A percentile compares a stretch with the other conserved stretches of the same genome.
phyloP scores from a whole-genome alignment of 2,797 vertebrate species.

The Scomberomorus guttatus region DNA sequence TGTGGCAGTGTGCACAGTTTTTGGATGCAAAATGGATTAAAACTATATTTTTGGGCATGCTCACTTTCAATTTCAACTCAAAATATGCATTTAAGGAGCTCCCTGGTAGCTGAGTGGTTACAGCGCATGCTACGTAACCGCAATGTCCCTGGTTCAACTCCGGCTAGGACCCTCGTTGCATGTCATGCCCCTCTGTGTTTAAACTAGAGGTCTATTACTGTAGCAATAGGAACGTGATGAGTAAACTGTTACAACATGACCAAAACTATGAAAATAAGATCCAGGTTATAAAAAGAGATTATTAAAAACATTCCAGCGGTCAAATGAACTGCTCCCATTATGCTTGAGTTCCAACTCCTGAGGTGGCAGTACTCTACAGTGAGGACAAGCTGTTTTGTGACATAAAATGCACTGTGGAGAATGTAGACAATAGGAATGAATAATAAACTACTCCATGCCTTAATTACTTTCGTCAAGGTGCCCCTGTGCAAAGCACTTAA shows the following conservation, averaged over 20 bases:
- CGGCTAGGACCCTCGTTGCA: no score
- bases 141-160: no score
- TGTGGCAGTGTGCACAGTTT: not conserved
- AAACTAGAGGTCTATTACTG: no score
- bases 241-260: not conserved
- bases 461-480: constrained; percentile 53
- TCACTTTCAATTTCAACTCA: not conserved
- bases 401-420: constrained; percentile 21
- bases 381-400: constrained; percentile 15
- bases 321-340: not conserved
- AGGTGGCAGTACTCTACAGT: not conserved
- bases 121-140: no score
- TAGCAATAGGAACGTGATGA: not conserved
- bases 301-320: not conserved
- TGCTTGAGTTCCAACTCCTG: not conserved
- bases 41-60: not conserved
- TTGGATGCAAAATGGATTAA: not conserved
- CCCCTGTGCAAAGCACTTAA: constrained; percentile 37
- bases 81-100: not conserved
- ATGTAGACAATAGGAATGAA: constrained; percentile 13
- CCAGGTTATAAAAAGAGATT: not conserved
- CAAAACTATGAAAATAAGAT: not conserved
- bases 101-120: no score
- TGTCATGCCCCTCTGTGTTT: no score
- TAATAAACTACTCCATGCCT: constrained; percentile 28